These are phyloP conservation scores for Mimachlamys varia DNA, from an alignment of 2,888 invertebrate genomes.

Conservation along the genomic window DNA sequence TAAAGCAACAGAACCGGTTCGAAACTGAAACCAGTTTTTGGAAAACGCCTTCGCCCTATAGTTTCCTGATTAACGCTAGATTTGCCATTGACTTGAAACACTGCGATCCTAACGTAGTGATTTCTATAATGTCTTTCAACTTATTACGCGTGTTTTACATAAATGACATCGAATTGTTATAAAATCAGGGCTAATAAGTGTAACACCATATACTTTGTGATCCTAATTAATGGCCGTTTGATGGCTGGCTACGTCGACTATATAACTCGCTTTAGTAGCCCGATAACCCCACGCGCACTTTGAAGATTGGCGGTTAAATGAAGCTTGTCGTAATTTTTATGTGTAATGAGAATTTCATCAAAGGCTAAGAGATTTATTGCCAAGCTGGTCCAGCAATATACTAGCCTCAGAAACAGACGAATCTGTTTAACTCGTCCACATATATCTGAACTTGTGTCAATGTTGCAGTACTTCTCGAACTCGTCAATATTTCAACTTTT, in stretches of 20 bases:
- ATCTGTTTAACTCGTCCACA: too few species aligned
- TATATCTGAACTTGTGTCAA: too few species aligned
- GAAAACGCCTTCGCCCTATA: too few species aligned
- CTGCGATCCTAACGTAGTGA: too few species aligned
- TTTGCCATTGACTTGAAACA: too few species aligned
- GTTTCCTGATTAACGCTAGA: too few species aligned
- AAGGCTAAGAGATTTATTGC: not conserved
- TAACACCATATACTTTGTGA: not conserved
- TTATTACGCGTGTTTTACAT: not conserved
- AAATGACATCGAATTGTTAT: not conserved
- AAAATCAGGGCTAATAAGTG: not conserved
- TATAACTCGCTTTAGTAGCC: slow-evolving; percentile 6
- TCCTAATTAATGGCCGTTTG: not conserved
- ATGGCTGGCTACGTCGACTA: not conserved
- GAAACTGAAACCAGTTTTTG: too few species aligned
- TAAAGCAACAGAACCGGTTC: too few species aligned
- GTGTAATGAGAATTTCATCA: slow-evolving; percentile 1
- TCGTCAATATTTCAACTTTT: too few species aligned
- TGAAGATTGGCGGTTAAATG: not conserved
- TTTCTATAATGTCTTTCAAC: too few species aligned
- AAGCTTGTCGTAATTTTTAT: not conserved
- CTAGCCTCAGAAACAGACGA: too few species aligned
- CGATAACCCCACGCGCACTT: not conserved
- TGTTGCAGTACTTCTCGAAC: too few species aligned
- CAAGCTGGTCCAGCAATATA: not conserved